Evolutionary conservation across 2,888 invertebrate species (phyloP).

Genomic region (Scaptomyza tumidula): DNA sequence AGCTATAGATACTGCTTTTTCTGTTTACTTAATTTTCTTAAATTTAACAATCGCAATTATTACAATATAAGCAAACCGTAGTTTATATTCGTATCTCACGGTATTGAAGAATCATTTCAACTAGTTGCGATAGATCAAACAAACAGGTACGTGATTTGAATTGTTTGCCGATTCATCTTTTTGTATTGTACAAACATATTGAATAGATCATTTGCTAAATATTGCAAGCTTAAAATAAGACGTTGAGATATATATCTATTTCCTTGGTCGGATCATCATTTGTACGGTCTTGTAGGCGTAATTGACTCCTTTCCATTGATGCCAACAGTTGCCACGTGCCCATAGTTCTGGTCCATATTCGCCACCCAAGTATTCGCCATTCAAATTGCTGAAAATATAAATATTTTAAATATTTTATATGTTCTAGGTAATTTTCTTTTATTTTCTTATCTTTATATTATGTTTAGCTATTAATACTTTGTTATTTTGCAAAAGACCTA

Average conservation of each 20-base stretch:
- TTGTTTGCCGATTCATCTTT: slow-evolving; percentile 37
- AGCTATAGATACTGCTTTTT: no score
- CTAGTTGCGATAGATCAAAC: slow-evolving; percentile 33
- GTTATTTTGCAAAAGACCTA: no score
- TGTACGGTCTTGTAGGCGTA: slow-evolving; percentile 85
- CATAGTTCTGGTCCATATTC: slow-evolving; percentile 85
- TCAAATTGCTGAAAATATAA: slow-evolving; percentile 86
- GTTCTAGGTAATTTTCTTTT: no score
- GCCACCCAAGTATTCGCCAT: slow-evolving; percentile 87
- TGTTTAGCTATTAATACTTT: no score
- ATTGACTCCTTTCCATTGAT: slow-evolving; percentile 85
- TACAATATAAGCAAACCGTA: background rate
- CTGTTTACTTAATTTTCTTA: background rate
- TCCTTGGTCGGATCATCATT: slow-evolving; percentile 87
- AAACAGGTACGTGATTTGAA: slow-evolving; percentile 24
- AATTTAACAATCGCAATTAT: background rate
- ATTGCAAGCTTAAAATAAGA: no score
- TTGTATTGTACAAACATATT: slow-evolving; percentile 14
- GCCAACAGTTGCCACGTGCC: slow-evolving; percentile 63
- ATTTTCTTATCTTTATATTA: no score
- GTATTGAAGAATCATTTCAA: slow-evolving; percentile 31
- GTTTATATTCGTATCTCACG: slow-evolving; percentile 3
- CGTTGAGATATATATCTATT: slow-evolving; percentile 4
- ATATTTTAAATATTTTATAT: no score
- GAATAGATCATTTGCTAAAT: slow-evolving; percentile 24